These are phyloP conservation scores for Barypeithes pellucidus DNA, from an alignment of 2,888 invertebrate genomes.

Conservation along the genomic window DNA sequence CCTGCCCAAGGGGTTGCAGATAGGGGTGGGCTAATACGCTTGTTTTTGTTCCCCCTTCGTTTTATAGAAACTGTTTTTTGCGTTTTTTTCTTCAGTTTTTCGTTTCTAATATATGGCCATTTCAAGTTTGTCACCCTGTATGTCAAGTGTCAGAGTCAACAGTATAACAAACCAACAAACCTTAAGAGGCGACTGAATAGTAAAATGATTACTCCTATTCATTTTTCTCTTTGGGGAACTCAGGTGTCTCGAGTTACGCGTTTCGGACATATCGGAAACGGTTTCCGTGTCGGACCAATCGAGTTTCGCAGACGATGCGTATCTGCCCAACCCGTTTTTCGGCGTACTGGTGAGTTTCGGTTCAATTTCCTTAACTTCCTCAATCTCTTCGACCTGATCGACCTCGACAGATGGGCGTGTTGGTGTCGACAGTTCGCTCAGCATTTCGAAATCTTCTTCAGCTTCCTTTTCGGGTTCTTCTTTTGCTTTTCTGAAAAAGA, in stretches of 20 bases:
- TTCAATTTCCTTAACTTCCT: conserved; percentile 57
- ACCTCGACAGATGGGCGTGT: conserved; percentile 48
- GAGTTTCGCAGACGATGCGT: conserved; percentile 64
- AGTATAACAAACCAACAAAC: conserved; percentile 20
- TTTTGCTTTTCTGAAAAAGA: conserved; percentile 61
- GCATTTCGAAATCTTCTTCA: conserved; percentile 64
- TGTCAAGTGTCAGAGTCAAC: no score
- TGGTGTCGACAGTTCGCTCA: conserved; percentile 56
- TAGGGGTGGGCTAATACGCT: no score
- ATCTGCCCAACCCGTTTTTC: conserved; percentile 64
- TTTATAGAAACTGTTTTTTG: no score
- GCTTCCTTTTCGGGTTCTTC: conserved; percentile 58
- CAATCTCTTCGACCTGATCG: conserved; percentile 59
- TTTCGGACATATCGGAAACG: conserved; percentile 66
- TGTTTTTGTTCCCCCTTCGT: no score
- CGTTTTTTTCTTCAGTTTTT: no score
- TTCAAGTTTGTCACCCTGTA: no score
- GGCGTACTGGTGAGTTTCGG: conserved; percentile 60
- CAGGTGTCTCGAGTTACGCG: conserved; percentile 65
- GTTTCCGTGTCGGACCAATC: conserved; percentile 71
- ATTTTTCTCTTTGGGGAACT: conserved; percentile 68
- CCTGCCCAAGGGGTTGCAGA: no score
- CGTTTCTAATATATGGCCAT: no score
- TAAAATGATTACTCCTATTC: conserved; percentile 67
- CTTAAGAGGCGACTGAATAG: conserved; percentile 57